phyloP scores from a whole-genome alignment of 2,888 invertebrate genomes.

The Perizoma affinitatum region DNA sequence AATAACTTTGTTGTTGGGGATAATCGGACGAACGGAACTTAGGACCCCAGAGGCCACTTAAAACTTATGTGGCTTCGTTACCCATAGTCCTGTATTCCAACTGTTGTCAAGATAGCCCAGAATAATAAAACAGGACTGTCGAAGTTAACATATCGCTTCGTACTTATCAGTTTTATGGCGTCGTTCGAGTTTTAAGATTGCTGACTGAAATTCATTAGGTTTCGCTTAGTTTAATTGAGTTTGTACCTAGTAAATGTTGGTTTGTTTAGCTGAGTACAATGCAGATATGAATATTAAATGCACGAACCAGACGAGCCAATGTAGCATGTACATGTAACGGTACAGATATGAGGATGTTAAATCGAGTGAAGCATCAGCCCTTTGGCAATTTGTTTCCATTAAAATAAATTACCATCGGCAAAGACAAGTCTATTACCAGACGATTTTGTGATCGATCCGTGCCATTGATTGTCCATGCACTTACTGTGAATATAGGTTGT shows the following conservation, averaged over 20 bases:
- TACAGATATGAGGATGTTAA: background rate
- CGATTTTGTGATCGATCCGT: no score
- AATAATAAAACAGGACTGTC: slow-evolving; percentile 53
- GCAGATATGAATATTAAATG: no score
- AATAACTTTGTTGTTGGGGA: slow-evolving; percentile 77
- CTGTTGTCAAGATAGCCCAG: slow-evolving; percentile 60
- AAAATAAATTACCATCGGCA: no score
- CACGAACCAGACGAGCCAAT: no score
- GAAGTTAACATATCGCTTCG: slow-evolving; percentile 25
- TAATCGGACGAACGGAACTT: slow-evolving; percentile 74
- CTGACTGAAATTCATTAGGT: slow-evolving; percentile 9
- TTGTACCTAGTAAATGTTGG: background rate
- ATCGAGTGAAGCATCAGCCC: background rate
- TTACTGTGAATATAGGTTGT: no score
- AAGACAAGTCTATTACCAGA: no score
- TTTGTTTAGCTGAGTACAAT: no score
- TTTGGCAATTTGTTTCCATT: no score
- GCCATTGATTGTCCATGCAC: no score
- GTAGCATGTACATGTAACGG: background rate
- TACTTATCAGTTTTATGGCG: slow-evolving; percentile 26
- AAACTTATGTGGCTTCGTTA: slow-evolving; percentile 81
- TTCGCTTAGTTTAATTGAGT: background rate
- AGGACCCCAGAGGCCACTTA: slow-evolving; percentile 75
- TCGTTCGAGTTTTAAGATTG: slow-evolving; percentile 14
- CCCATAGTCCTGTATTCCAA: slow-evolving; percentile 67